A percentile compares a stretch with the other conserved stretches of the same genome.
These are phyloP conservation scores for Enteromius radiatus DNA, from an alignment of 2,797 vertebrate species.

Conservation along the genomic window DNA sequence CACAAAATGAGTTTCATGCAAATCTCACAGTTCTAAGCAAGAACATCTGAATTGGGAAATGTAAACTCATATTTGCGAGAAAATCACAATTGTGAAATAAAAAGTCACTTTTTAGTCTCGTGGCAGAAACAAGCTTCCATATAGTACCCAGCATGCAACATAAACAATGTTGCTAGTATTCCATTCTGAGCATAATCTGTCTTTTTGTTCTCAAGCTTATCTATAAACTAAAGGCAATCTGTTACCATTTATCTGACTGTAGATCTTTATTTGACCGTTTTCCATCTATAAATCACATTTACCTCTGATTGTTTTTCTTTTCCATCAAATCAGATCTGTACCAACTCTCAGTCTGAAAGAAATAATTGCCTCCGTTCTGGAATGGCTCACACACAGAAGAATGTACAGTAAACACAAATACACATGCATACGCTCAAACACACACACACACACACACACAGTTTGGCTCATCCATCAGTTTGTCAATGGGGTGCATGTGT, in stretches of 20 bases:
- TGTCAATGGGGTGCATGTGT: constrained; percentile 40
- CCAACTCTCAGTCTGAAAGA: not conserved
- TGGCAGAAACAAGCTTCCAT: not conserved
- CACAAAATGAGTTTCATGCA: not conserved
- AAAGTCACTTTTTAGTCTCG: not conserved
- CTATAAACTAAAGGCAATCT: constrained; percentile 17
- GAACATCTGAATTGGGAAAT: not conserved
- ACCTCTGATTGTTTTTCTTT: constrained; percentile 21
- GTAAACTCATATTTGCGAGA: not conserved
- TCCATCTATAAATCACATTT: constrained; percentile 8
- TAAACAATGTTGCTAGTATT: not conserved
- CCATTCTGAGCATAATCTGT: not conserved
- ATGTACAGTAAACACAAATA: constrained; percentile 24
- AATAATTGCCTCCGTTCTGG: not conserved
- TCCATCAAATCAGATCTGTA: constrained; percentile 10
- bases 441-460: constrained; percentile 8
- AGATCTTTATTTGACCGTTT: constrained; percentile 24
- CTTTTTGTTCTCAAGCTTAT: not conserved
- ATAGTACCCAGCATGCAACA: not conserved
- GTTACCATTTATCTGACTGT: constrained; percentile 9
- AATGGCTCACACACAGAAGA: constrained; percentile 16
- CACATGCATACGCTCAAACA: constrained; percentile 6
- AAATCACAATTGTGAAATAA: not conserved
- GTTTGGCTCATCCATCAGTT: constrained; percentile 38
- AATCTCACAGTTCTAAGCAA: not conserved